Percentiles rank a stretch among this genome's conserved stretches.
Conservation (phyloP, 92 coral and sea anemone genomes). For the Palythoa grandiflora region DNA sequence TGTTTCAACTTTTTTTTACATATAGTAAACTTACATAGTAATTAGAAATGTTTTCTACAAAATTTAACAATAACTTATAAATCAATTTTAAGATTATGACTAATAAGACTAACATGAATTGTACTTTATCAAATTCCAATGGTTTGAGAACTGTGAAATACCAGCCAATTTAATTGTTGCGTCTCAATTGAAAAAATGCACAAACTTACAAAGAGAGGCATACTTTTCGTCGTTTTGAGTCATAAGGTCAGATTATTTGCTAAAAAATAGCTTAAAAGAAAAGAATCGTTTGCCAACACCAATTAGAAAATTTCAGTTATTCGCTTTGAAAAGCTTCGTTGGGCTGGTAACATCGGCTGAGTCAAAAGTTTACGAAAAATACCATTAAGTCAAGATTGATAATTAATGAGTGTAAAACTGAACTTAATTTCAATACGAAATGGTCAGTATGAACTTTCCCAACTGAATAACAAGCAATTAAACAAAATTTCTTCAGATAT, state of each 20-base stretch:
- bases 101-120: no score
- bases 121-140: neutral
- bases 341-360: neutral
- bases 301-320: neutral
- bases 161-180: neutral
- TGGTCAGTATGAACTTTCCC: neutral
- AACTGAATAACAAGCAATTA: neutral
- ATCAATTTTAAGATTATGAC: neutral
- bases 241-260: neutral
- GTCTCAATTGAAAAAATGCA: neutral
- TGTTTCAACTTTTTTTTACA: neutral
- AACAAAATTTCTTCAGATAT: neutral
- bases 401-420: constrained; percentile 2
- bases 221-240: neutral
- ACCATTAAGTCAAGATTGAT: neutral
- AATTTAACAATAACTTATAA: neutral
- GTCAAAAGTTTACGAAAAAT: neutral
- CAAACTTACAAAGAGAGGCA: neutral
- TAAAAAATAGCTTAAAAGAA: neutral
- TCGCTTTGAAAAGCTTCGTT: neutral
- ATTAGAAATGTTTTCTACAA: neutral
- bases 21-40: neutral
- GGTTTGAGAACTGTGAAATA: neutral
- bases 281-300: neutral
- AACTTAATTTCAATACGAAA: neutral